Evolutionary conservation across 2,113 vertebrate species (phyloP).

Genomic region (Ptilorrhoa leucosticta): DNA sequence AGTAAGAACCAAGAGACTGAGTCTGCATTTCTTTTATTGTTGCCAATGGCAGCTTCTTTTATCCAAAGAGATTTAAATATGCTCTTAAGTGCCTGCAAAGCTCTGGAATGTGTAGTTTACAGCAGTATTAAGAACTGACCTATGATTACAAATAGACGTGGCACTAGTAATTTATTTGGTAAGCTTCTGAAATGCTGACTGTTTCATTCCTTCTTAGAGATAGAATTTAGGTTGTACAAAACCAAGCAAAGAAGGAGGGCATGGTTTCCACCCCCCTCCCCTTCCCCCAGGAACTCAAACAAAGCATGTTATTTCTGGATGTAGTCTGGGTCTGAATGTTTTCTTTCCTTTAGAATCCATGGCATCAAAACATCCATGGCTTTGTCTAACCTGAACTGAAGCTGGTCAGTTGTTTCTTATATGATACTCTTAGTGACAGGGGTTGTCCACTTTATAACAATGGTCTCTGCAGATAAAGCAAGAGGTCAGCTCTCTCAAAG

Average conservation of each 20-base stretch:
- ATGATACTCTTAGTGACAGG: neutral
- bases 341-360: neutral
- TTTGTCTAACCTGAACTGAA: neutral
- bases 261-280: neutral
- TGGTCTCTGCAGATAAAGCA: neutral
- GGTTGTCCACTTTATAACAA: neutral
- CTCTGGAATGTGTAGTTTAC: constrained; percentile 17
- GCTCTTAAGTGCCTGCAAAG: neutral
- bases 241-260: neutral
- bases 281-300: constrained; percentile 8
- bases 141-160: constrained; percentile 31
- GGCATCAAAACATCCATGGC: neutral
- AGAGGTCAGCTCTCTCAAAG: neutral
- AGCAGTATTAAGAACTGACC: constrained; percentile 21
- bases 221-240: constrained; percentile 22
- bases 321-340: neutral
- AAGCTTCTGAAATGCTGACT: constrained; percentile 51
- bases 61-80: neutral
- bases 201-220: constrained; percentile 36
- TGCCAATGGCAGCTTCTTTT: constrained; percentile 2
- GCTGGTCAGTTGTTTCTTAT: neutral
- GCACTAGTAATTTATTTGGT: constrained; percentile 20
- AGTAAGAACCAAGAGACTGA: neutral
- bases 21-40: constrained; percentile 13
- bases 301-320: constrained; percentile 8